phyloP scores from a whole-genome alignment of 2,797 vertebrate genomes.

The Naso thynnoides region DNA sequence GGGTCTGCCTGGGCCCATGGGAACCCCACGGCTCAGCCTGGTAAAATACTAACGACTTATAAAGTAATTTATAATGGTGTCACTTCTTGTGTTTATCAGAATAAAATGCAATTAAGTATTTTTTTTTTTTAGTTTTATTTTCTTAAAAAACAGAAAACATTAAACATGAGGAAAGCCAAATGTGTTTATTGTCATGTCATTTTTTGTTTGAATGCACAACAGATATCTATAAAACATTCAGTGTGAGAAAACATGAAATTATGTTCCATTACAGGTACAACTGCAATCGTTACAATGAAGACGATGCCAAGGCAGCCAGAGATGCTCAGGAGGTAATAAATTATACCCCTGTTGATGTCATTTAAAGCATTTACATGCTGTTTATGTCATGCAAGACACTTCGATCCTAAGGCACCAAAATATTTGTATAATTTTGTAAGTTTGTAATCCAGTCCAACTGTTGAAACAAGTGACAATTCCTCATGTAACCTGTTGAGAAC shows the following conservation, averaged over 20 bases:
- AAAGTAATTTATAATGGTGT: not conserved
- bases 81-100: not conserved
- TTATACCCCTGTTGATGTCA: not conserved
- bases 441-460: not conserved
- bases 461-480: not conserved
- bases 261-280: slow-evolving; percentile 91
- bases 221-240: not conserved
- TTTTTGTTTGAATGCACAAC: not conserved
- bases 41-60: slow-evolving; percentile 81
- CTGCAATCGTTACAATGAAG: slow-evolving; percentile 99
- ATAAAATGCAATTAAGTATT: not conserved
- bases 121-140: not conserved
- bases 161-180: not conserved
- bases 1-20: slow-evolving; percentile 99
- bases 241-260: too few species aligned
- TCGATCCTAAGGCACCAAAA: not conserved
- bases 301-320: slow-evolving; percentile 98
- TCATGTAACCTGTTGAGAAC: not conserved
- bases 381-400: not conserved
- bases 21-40: slow-evolving; percentile 99
- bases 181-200: not conserved
- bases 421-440: not conserved
- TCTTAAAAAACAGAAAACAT: not conserved
- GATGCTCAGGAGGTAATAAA: slow-evolving; percentile 95
- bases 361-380: not conserved